These are phyloP conservation scores for Therioaphis trifolii DNA, from an alignment of 2,888 invertebrate genomes.

Conservation along the genomic window DNA sequence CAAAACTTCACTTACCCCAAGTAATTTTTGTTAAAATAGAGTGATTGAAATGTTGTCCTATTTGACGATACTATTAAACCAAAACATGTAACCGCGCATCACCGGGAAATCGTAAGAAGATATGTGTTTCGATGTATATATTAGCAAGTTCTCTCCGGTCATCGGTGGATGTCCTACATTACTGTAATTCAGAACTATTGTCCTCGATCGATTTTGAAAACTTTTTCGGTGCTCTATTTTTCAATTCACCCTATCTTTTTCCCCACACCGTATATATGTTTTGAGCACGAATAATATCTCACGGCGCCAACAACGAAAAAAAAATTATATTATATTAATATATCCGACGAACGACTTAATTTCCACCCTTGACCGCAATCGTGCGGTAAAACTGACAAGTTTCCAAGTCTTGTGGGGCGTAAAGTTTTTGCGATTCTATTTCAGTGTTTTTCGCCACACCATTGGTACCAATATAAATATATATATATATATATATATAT, in stretches of 20 bases:
- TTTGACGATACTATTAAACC: too few relatives aligned
- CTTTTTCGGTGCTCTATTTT: not conserved
- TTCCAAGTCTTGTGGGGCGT: not conserved
- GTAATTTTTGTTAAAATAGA: too few relatives aligned
- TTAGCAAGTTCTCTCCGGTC: too few relatives aligned
- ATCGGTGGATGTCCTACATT: too few relatives aligned
- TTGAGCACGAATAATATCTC: too few relatives aligned
- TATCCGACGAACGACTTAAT: not conserved
- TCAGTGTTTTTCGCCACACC: not conserved
- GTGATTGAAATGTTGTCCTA: too few relatives aligned
- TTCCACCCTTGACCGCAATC: not conserved
- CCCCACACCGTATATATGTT: too few relatives aligned
- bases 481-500: not conserved
- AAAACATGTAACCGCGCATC: too few relatives aligned
- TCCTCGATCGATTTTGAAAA: not conserved
- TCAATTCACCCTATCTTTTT: not conserved
- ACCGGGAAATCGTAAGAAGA: too few relatives aligned
- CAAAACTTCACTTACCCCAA: too few relatives aligned
- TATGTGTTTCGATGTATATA: too few relatives aligned
- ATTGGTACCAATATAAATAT: not conserved
- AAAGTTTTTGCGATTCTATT: conserved; percentile 25
- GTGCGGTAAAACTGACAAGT: not conserved
- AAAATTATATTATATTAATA: not conserved
- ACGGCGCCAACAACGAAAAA: not conserved
- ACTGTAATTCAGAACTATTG: too few relatives aligned